A percentile compares a stretch with the other conserved stretches of the same genome.
These are phyloP conservation scores for Siniperca scherzeri DNA, from an alignment of 2,797 vertebrate species.

Conservation along the genomic window DNA sequence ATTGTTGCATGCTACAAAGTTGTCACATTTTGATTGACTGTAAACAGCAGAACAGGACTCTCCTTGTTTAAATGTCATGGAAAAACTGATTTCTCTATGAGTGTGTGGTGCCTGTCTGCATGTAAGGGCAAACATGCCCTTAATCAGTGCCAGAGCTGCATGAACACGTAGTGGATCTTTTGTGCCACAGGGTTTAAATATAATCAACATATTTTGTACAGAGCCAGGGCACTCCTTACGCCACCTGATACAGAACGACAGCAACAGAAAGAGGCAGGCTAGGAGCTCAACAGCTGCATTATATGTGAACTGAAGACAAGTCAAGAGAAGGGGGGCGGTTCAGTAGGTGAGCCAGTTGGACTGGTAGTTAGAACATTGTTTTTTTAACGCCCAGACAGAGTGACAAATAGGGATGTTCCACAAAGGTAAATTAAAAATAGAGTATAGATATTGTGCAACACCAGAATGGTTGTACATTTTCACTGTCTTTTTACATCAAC, in stretches of 20 bases:
- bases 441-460: slow-evolving; percentile 25
- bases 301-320: neutral
- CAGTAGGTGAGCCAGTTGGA: slow-evolving; percentile 46
- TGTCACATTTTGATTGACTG: slow-evolving; percentile 47
- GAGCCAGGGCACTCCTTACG: slow-evolving; percentile 43
- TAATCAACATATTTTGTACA: slow-evolving; percentile 39
- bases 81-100: slow-evolving; percentile 19
- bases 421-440: slow-evolving; percentile 12
- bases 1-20: slow-evolving; percentile 9
- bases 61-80: slow-evolving; percentile 55
- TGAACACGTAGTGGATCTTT: slow-evolving; percentile 40
- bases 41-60: slow-evolving; percentile 25
- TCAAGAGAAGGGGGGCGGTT: neutral
- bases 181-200: slow-evolving; percentile 46
- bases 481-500: slow-evolving; percentile 13
- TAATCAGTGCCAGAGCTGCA: slow-evolving; percentile 44
- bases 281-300: neutral
- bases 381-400: slow-evolving; percentile 39
- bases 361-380: slow-evolving; percentile 33
- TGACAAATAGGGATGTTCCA: slow-evolving; percentile 28
- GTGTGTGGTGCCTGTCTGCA: slow-evolving; percentile 15
- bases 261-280: neutral
- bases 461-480: neutral
- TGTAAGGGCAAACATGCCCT: slow-evolving; percentile 49
- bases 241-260: slow-evolving; percentile 23